Base-by-base conservation (phyloP, 2,888 invertebrate genomes). In the Odiellus spinosus region DNA sequence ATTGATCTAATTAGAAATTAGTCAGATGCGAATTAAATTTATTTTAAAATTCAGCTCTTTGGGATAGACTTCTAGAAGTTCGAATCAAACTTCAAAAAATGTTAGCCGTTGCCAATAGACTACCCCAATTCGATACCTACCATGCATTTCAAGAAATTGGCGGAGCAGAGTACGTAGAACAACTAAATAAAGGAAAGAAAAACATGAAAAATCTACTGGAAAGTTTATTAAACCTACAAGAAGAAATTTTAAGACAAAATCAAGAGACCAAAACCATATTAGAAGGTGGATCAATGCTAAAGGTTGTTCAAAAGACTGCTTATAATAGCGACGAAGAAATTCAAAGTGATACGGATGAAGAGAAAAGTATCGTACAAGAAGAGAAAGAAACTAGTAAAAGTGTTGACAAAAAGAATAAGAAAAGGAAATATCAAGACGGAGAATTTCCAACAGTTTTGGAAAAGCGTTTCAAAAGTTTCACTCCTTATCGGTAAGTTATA, bases 11-110 rank as follows among this genome's bases (percentile, higher is more conserved):
- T 36, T 36, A 10, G 12, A 36, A 17, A 36, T 15, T 36, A 15
- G 1, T 36, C 12, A 34, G n/a, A 11, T 34, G 12, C 17, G 1
- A 6, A 36, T 36, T 36, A 36, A 36, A 36, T 14, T 36, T 36
- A n/a, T 36, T 36, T 8, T 10, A 15, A 5, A 55, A 46, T 26
- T 26, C 49, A 70, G 69, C 59, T 45, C 47, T 87, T 2, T 93
- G 87, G 86, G 91, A 93, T 63, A 77, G 74, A 46, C 64, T 93
- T 3, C 63, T 93, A 19, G 88, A 93, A 67, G 73, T 80, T 62
- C 73, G 93, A 54, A 91, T 93, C 57, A 81, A 83, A 60, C 65
- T 90, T 19, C 91, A 93, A 64, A 83, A 87, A 63, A 75, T 81
- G 58, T 63, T 88, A 44, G 67, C 73, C 39, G 73, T 76, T 12